These are phyloP conservation scores for Cephus rjabovi DNA, from an alignment of 2,888 invertebrate genomes.

Conservation along the genomic window DNA sequence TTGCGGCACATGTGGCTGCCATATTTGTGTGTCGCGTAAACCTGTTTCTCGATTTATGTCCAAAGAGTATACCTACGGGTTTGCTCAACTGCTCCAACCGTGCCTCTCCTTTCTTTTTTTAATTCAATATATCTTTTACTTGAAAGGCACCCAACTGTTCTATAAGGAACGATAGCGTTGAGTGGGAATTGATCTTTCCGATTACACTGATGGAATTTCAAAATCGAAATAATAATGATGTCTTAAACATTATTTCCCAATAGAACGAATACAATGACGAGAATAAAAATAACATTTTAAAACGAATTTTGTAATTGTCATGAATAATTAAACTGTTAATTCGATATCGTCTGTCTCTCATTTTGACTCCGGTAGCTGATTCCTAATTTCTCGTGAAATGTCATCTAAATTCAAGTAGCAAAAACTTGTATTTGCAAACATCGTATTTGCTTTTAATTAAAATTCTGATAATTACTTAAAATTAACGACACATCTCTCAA, in stretches of 20 bases:
- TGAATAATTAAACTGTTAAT: background rate
- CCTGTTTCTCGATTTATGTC: conserved; percentile 33
- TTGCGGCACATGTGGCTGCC: conserved; percentile 23
- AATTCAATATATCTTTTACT: background rate
- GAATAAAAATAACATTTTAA: background rate
- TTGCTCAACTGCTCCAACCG: background rate
- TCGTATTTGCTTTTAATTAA: background rate
- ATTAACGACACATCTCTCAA: background rate
- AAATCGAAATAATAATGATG: background rate
- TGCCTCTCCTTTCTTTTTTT: background rate
- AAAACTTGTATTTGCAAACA: background rate
- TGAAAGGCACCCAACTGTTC: background rate
- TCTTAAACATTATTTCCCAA: background rate
- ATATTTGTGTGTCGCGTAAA: conserved; percentile 21
- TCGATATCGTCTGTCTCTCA: background rate
- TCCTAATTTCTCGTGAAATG: background rate
- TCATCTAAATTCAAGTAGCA: background rate
- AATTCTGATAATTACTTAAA: background rate
- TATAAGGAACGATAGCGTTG: background rate
- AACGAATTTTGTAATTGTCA: background rate
- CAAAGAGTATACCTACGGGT: conserved; percentile 25
- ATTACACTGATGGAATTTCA: background rate
- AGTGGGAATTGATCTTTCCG: background rate
- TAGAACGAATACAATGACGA: background rate
- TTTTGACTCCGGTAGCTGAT: background rate